Conservation (phyloP, 2,888 invertebrate genomes). For the Polyploca ridens region DNA sequence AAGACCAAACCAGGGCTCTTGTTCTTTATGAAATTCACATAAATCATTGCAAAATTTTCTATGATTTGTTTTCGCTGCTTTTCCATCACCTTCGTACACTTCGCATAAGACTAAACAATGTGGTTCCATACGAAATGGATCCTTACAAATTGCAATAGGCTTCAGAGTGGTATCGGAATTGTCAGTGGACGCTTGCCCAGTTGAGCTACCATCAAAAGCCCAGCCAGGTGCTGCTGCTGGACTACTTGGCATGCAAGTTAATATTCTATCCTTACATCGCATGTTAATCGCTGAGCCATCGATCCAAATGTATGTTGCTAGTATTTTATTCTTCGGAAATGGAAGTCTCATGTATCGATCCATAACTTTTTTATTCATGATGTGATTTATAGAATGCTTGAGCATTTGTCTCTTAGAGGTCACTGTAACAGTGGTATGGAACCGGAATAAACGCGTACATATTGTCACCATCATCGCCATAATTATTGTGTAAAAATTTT, state of each 20-base stretch:
- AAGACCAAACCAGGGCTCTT: constrained; percentile 95
- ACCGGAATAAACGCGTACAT: not conserved
- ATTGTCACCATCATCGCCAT: not conserved
- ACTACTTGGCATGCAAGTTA: constrained; percentile 85
- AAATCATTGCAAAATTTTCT: constrained; percentile 88
- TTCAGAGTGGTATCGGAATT: constrained; percentile 95
- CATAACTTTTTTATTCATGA: constrained; percentile 75
- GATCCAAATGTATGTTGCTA: constrained; percentile 91
- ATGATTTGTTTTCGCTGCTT: constrained; percentile 89
- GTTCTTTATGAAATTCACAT: constrained; percentile 86
- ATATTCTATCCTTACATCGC: constrained; percentile 87
- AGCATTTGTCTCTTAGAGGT: constrained; percentile 54
- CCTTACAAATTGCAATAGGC: constrained; percentile 94
- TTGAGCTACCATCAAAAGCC: constrained; percentile 97
- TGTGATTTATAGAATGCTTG: constrained; percentile 73
- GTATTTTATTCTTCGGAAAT: constrained; percentile 83
- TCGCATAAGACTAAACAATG: constrained; percentile 95
- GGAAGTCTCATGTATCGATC: constrained; percentile 84
- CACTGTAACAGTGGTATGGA: not conserved
- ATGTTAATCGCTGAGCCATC: constrained; percentile 90
- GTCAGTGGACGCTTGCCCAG: constrained; percentile 91
- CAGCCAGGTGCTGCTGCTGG: constrained; percentile 88
- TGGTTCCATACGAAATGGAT: constrained; percentile 95
- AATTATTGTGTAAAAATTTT: not conserved
- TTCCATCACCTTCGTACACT: constrained; percentile 89